These are phyloP conservation scores for Lutraria lutraria DNA, from an alignment of 2,888 invertebrate genomes.

Conservation along the genomic window DNA sequence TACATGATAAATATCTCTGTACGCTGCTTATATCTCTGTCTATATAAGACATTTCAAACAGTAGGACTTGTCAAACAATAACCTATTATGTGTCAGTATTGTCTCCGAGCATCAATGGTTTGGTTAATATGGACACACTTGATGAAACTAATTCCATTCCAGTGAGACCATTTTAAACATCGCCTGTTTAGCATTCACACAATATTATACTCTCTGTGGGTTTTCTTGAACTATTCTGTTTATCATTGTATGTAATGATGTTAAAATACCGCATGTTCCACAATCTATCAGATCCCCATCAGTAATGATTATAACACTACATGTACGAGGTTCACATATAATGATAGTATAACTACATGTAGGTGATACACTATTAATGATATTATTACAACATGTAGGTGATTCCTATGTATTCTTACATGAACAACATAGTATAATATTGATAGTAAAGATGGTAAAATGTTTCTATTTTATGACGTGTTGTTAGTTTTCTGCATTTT, in stretches of 20 bases:
- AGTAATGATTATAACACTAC: too few relatives aligned
- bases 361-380: too few relatives aligned
- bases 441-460: not conserved
- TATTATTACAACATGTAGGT: too few relatives aligned
- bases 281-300: not conserved
- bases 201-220: not conserved
- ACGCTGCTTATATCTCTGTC: not conserved
- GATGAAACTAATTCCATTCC: not conserved
- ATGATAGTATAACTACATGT: too few relatives aligned
- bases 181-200: too few relatives aligned
- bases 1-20: not conserved
- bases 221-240: not conserved
- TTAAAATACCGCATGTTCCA: not conserved
- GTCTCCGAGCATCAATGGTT: not conserved
- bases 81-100: not conserved
- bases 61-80: not conserved
- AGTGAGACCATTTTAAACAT: not conserved
- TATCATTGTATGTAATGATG: not conserved
- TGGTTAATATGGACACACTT: not conserved
- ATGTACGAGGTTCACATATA: too few relatives aligned
- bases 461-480: not conserved
- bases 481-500: not conserved
- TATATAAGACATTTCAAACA: conserved; percentile 6
- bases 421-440: not conserved
- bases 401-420: not conserved